These are phyloP conservation scores for Syrmaticus mikado DNA, from an alignment of 2,113 vertebrate genomes.

Conservation along the genomic window DNA sequence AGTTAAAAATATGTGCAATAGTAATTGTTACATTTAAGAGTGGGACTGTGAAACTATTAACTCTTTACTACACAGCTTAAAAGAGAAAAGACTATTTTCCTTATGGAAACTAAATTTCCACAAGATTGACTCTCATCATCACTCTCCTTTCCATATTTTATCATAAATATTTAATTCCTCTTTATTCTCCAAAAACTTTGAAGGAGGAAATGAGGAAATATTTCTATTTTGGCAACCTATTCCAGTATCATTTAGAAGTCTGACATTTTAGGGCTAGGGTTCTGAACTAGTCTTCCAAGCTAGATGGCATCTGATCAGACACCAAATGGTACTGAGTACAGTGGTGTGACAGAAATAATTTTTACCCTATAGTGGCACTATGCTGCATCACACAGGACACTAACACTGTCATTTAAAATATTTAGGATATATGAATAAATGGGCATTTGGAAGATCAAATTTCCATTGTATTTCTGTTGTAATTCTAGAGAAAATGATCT, in stretches of 20 bases:
- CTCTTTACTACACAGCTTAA: neutral
- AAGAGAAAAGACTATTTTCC: neutral
- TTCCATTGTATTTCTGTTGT: neutral
- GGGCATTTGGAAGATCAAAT: neutral
- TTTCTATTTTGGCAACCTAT: neutral
- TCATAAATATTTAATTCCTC: neutral
- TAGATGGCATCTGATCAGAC: neutral
- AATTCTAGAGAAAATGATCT: neutral
- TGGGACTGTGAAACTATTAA: neutral
- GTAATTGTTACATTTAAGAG: neutral
- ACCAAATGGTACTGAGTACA: neutral
- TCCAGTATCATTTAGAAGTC: neutral
- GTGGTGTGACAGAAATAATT: neutral
- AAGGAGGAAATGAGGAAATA: neutral
- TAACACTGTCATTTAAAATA: neutral
- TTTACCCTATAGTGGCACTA: neutral
- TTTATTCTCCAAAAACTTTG: neutral
- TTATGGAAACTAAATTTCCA: neutral
- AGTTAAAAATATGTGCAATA: neutral
- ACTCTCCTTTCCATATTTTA: neutral
- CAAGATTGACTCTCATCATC: neutral
- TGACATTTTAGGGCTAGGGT: neutral
- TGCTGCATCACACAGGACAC: rapidly evolving
- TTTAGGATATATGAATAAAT: neutral
- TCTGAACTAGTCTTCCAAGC: neutral